Evolutionary conservation across 2,113 vertebrate genomes (phyloP), one percentile per base, ranked within the genome.

Genomic region (Actenoides lindsayi): DNA sequence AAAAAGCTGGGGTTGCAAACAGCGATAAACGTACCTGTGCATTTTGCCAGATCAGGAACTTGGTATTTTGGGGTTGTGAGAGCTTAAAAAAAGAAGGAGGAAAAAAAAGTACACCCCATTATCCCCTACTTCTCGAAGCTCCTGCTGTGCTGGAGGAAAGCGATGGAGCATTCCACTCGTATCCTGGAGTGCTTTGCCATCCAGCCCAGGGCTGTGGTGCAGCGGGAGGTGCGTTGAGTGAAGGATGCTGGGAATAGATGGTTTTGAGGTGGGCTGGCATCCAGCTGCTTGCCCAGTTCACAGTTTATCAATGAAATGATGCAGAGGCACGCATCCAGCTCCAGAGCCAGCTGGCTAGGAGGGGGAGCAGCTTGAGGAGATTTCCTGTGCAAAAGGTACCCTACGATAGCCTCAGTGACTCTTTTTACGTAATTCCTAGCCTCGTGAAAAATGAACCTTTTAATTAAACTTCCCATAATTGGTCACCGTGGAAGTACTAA

Each of bases 321-420:
- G 16, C 13, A 10, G 71, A 50, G 35, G 28, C 24, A 17, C 1
- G 1, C 18, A 18, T 41, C 42, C 42, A 63, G 59, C 37, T 67
- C 48, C 14, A 2, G 6, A 53, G n/a, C 8, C 11, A 48, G 35
- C 27, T 0, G 3, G 25, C 24, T 17, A 33, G 39, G 31, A 7
- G 13, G 48, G 35, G 35, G 16, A 69, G 39, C 11, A 5, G 51
- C 42, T 70, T 2, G 1, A 77, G 44, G 25, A 6, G 1, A 30
- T 74, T 56, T 27, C 19, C 44, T 6, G 5, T 13, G 60, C 11
- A n/a, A 46, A 51, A 74, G 27, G 16, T 27, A 27, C 59, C 37
- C 28, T 4, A 1, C 0, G 0, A 9, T 20, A 53, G 35, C 21
- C 56, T 56, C 30, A 3, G 0, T 42, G 12, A 6, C 11, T 42